A percentile compares a stretch with the other conserved stretches of the same genome.
Conservation (phyloP, 1,140 invertebrate species). For the Trachymyrmex cornetzi region DNA sequence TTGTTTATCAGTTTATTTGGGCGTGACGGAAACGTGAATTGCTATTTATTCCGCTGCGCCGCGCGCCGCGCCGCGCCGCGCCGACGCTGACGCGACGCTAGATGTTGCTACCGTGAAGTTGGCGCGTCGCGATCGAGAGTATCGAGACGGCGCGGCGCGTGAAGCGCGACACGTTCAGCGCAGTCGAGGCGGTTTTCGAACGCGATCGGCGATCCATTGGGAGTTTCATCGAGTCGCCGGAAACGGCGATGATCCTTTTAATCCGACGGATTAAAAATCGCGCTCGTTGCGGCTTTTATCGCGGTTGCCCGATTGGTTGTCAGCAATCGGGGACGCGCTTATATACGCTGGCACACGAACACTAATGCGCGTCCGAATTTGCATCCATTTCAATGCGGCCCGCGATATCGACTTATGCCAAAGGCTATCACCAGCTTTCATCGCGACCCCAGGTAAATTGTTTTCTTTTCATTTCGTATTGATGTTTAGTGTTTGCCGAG, state of each 20-base stretch:
- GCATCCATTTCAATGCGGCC: not conserved
- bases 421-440: slow-evolving; percentile 30
- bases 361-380: slow-evolving; percentile 19
- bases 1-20: no score
- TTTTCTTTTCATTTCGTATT: slow-evolving; percentile 48
- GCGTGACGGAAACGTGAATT: not conserved
- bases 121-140: not conserved
- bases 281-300: slow-evolving; percentile 6
- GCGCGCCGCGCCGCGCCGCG: no score
- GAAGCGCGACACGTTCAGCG: no score
- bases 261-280: slow-evolving; percentile 13
- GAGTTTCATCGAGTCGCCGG: not conserved
- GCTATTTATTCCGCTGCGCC: not conserved
- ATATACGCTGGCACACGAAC: not conserved
- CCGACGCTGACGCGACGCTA: no score
- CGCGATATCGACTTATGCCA: not conserved
- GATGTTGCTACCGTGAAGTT: not conserved
- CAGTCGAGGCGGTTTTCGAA: not conserved
- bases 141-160: no score
- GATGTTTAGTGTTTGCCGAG: not conserved
- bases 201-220: not conserved
- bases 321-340: not conserved
- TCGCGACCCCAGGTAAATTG: slow-evolving; percentile 23
- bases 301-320: not conserved
- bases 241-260: not conserved